Conservation (phyloP, 2,113 vertebrate species). For the Carollia perspicillata region DNA sequence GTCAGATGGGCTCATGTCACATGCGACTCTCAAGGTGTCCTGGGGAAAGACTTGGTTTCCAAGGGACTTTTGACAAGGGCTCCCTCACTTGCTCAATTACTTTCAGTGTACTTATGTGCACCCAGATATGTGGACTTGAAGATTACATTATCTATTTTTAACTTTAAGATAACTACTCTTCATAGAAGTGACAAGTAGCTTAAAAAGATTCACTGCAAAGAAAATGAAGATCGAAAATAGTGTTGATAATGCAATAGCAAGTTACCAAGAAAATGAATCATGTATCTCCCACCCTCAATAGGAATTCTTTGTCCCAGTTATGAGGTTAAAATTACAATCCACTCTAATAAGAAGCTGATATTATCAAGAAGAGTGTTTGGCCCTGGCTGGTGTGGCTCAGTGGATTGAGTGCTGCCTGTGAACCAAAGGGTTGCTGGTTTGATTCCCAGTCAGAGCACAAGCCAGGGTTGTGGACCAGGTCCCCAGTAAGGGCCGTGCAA, state of each 20-base stretch:
- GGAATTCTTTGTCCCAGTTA: background rate
- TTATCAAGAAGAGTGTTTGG: background rate
- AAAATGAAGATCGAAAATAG: background rate
- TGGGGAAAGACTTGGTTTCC: background rate
- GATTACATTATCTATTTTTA: background rate
- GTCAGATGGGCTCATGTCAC: background rate
- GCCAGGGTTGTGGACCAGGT: too few relatives aligned
- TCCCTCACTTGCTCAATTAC: background rate
- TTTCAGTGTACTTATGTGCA: background rate
- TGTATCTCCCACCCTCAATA: background rate
- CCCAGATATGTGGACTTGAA: background rate
- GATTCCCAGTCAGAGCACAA: too few relatives aligned
- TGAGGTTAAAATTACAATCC: background rate
- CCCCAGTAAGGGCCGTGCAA: too few relatives aligned
- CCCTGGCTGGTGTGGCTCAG: too few relatives aligned
- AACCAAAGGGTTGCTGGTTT: too few relatives aligned
- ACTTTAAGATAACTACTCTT: background rate
- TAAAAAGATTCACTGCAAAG: background rate
- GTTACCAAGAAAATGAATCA: background rate
- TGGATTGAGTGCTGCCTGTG: too few relatives aligned
- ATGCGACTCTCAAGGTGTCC: background rate
- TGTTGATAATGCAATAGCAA: background rate
- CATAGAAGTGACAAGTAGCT: background rate
- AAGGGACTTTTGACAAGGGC: background rate
- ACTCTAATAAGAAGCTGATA: background rate